Conservation (phyloP, 1,140 invertebrate species). For the Drosophila repleta region DNA sequence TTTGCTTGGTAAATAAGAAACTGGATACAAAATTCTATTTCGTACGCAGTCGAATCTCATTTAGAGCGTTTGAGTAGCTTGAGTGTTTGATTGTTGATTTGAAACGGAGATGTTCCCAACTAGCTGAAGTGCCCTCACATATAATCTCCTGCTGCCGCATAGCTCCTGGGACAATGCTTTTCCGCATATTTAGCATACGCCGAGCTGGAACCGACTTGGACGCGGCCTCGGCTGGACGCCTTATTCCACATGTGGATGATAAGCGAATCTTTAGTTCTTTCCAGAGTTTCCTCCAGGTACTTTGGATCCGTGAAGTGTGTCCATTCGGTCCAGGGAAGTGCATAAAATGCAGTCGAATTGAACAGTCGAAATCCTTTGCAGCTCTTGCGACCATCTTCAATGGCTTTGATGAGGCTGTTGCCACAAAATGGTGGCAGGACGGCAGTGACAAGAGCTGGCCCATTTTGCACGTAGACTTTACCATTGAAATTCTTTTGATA, state of each 20-base stretch:
- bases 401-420: conserved; percentile 85
- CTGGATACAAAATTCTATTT: no score
- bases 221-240: neutral
- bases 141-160: conserved; percentile 26
- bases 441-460: conserved; percentile 86
- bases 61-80: no score
- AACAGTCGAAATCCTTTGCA: conserved; percentile 88
- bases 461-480: conserved; percentile 88
- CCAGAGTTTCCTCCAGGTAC: conserved; percentile 84
- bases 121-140: no score
- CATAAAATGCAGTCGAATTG: conserved; percentile 87
- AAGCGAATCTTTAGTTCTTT: conserved; percentile 85
- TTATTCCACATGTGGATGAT: conserved; percentile 56
- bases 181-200: conserved; percentile 14
- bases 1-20: no score
- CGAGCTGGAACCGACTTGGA: conserved; percentile 2
- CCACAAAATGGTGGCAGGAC: conserved; percentile 86
- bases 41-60: no score
- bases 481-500: conserved; percentile 86
- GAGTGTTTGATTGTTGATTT: no score
- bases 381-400: conserved; percentile 84
- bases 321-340: conserved; percentile 87
- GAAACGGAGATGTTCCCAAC: no score
- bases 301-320: conserved; percentile 86
- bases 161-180: conserved; percentile 10